Conservation (phyloP, 37 sponge, comb jelly and placozoan genomes). For the Theonella swinhoei region DNA sequence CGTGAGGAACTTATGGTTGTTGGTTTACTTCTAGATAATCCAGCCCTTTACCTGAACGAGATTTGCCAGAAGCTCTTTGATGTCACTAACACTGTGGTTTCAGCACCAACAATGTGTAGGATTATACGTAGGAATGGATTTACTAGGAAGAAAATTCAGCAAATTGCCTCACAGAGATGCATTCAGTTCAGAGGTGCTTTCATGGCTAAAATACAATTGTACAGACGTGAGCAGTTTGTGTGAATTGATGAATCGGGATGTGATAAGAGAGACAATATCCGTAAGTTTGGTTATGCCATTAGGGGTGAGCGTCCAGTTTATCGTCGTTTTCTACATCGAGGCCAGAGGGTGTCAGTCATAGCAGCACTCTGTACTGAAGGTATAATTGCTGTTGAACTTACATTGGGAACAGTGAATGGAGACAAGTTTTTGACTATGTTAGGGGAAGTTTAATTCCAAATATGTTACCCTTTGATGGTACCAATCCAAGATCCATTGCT, state of each 20-base stretch:
- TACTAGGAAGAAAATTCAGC: conserved; percentile 47
- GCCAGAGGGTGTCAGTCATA: conserved; percentile 48
- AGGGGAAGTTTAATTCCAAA: conserved; percentile 48
- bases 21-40: neutral
- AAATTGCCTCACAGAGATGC: conserved; percentile 39
- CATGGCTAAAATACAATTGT: conserved; percentile 15
- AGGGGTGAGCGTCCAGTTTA: conserved; percentile 33
- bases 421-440: conserved; percentile 53
- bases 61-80: neutral
- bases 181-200: conserved; percentile 32
- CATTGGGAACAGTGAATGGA: conserved; percentile 43
- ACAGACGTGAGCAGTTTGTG: neutral
- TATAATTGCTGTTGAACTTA: conserved; percentile 32
- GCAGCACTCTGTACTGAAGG: conserved; percentile 44
- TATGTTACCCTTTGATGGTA: conserved; percentile 56
- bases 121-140: conserved; percentile 31
- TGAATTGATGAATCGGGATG: conserved; percentile 69
- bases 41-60: neutral
- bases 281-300: conserved; percentile 43
- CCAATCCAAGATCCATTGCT: conserved; percentile 27
- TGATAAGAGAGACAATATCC: conserved; percentile 23
- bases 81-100: conserved; percentile 16
- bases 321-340: conserved; percentile 27
- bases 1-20: neutral
- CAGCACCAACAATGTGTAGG: conserved; percentile 39